Conservation (phyloP, 2,888 invertebrate genomes). For the Lycaena phlaeas region DNA sequence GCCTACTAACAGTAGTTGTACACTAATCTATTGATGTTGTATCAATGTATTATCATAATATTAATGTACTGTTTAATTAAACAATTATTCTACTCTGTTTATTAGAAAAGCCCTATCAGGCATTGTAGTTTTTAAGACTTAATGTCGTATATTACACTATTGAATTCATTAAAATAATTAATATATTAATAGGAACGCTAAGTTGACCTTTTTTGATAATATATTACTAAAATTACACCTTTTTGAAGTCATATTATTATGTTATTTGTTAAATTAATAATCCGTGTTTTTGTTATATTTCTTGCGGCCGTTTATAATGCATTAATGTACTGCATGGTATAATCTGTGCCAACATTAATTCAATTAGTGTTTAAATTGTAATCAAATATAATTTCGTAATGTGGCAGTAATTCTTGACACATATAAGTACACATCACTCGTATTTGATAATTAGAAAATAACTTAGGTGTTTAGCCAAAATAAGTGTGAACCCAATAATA, state of each 20-base stretch:
- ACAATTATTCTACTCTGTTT: conserved; percentile 1
- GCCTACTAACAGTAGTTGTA: conserved; percentile 14
- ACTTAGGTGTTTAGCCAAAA: neutral
- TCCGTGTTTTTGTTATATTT: neutral
- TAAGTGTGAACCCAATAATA: neutral
- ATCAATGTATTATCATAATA: conserved; percentile 8
- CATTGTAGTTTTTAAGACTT: neutral
- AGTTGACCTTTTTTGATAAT: neutral
- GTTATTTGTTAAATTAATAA: neutral
- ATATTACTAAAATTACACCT: neutral
- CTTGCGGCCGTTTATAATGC: too few species aligned
- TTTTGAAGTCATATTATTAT: neutral
- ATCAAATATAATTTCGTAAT: neutral
- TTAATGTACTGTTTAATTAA: too few species aligned
- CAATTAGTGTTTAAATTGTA: neutral
- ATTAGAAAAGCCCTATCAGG: neutral
- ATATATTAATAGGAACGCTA: neutral
- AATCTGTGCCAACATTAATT: neutral
- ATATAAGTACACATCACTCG: neutral
- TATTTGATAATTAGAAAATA: neutral
- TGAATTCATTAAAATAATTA: neutral
- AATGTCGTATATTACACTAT: neutral
- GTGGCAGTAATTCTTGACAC: too few species aligned
- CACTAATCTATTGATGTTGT: conserved; percentile 9
- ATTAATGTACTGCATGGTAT: neutral